These are phyloP conservation scores for Aphidius colemani DNA, from an alignment of 2,888 invertebrate genomes.

Conservation along the genomic window DNA sequence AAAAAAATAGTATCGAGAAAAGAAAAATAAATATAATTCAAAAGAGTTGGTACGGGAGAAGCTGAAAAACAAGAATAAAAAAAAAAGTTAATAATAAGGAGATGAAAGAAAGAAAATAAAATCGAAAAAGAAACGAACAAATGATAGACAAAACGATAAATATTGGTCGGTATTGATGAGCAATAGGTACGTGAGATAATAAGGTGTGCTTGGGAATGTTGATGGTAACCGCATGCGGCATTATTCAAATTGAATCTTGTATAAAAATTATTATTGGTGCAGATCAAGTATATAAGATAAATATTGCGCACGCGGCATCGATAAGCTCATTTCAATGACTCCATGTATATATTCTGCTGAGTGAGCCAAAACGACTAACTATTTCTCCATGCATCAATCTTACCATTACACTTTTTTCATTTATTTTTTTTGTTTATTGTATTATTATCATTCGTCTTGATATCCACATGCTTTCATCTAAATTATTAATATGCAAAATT, in stretches of 20 bases:
- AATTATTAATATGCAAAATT: too few species aligned
- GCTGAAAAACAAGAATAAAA: slow-evolving; percentile 17
- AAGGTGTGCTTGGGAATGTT: slow-evolving; percentile 55
- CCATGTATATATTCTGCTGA: slow-evolving; percentile 1
- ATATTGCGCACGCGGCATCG: slow-evolving; percentile 29
- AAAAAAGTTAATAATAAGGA: slow-evolving; percentile 12
- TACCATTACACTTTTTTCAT: neutral
- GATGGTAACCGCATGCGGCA: slow-evolving; percentile 58
- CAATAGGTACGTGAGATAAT: slow-evolving; percentile 57
- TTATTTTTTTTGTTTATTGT: neutral
- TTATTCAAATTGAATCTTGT: slow-evolving; percentile 59
- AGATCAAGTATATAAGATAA: slow-evolving; percentile 26
- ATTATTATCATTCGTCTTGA: neutral
- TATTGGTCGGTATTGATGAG: slow-evolving; percentile 45
- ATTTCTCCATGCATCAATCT: neutral
- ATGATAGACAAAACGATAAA: too few species aligned
- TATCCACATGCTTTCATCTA: too few species aligned
- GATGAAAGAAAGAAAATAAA: neutral
- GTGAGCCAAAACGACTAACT: slow-evolving; percentile 1
- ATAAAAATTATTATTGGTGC: slow-evolving; percentile 57
- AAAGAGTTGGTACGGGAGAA: slow-evolving; percentile 27
- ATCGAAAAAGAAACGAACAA: neutral
- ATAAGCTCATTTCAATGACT: slow-evolving; percentile 34
- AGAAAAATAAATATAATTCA: too few species aligned
- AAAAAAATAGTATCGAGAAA: too few species aligned